phyloP scores from a whole-genome alignment of 2,113 vertebrate species.

The Heloderma charlesbogerti region DNA sequence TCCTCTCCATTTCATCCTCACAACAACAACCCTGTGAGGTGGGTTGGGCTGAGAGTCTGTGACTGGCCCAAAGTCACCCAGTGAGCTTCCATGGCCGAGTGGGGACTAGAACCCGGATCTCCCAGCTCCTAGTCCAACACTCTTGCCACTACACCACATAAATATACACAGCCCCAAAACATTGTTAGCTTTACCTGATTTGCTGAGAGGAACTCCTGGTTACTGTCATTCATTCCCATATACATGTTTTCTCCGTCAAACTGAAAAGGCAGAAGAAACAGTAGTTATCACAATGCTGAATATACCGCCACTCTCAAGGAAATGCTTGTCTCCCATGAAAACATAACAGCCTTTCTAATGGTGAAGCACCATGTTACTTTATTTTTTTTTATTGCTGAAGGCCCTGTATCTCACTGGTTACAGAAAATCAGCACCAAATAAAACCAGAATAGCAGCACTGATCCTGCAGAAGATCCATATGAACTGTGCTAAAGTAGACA shows the following conservation, averaged over 20 bases:
- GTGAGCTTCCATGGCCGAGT: too few species aligned
- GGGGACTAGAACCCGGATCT: too few species aligned
- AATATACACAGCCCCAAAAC: accelerated
- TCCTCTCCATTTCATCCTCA: too few species aligned
- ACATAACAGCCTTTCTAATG: not conserved
- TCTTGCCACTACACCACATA: too few species aligned
- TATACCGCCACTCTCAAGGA: not conserved
- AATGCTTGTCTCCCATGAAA: not conserved
- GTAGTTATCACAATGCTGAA: slow-evolving; percentile 49
- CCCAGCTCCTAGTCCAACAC: too few species aligned
- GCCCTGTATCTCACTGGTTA: not conserved
- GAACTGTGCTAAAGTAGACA: not conserved
- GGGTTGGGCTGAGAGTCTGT: too few species aligned
- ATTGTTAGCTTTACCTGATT: slow-evolving; percentile 87
- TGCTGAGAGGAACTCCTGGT: slow-evolving; percentile 94
- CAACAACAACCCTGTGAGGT: too few species aligned
- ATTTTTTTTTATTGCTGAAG: not conserved
- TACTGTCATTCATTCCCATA: slow-evolving; percentile 94
- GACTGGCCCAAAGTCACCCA: too few species aligned
- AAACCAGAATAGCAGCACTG: not conserved
- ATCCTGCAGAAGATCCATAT: not conserved
- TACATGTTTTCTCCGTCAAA: slow-evolving; percentile 99
- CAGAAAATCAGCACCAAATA: not conserved
- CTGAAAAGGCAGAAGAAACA: slow-evolving; percentile 80
- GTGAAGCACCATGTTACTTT: not conserved